Evolutionary conservation across 2,888 invertebrate genomes (phyloP).

Genomic region (Eupithecia insigniata): DNA sequence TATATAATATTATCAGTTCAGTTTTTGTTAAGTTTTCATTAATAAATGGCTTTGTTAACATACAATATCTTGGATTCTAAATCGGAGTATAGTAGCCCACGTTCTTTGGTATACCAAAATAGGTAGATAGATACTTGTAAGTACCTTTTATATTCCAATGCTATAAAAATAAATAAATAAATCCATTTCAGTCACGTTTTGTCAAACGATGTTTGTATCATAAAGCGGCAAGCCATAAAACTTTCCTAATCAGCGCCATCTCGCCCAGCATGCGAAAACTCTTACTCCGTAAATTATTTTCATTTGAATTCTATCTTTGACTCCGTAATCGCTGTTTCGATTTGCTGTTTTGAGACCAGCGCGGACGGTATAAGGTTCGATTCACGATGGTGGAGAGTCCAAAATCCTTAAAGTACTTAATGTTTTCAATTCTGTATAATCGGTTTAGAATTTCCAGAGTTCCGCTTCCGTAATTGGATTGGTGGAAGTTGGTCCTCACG

Average conservation of each 20-base stretch:
- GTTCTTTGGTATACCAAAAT: too few species aligned
- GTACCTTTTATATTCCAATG: slow-evolving; percentile 1
- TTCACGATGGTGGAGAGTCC: slow-evolving; percentile 53
- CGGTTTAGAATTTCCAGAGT: slow-evolving; percentile 84
- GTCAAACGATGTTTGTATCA: slow-evolving; percentile 66
- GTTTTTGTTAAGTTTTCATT: too few species aligned
- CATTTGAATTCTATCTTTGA: slow-evolving; percentile 78
- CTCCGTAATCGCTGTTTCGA: slow-evolving; percentile 64
- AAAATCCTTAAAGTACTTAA: slow-evolving; percentile 80
- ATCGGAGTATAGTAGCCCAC: too few species aligned
- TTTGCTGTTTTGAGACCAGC: slow-evolving; percentile 59
- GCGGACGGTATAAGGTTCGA: slow-evolving; percentile 60
- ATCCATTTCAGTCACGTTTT: slow-evolving; percentile 65
- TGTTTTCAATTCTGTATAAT: slow-evolving; percentile 84
- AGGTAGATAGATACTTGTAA: not conserved
- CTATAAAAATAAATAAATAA: slow-evolving; percentile 14
- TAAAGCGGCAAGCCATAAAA: slow-evolving; percentile 73
- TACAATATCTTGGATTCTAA: too few species aligned
- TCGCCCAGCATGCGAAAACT: slow-evolving; percentile 68
- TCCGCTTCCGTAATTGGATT: slow-evolving; percentile 81
- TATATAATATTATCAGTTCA: too few species aligned
- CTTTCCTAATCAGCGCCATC: slow-evolving; percentile 77
- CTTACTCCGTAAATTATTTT: slow-evolving; percentile 77
- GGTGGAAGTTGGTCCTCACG: slow-evolving; percentile 67
- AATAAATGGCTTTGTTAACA: too few species aligned